Conservation (phyloP, 2,888 invertebrate genomes). For the Leucoma salicis region DNA sequence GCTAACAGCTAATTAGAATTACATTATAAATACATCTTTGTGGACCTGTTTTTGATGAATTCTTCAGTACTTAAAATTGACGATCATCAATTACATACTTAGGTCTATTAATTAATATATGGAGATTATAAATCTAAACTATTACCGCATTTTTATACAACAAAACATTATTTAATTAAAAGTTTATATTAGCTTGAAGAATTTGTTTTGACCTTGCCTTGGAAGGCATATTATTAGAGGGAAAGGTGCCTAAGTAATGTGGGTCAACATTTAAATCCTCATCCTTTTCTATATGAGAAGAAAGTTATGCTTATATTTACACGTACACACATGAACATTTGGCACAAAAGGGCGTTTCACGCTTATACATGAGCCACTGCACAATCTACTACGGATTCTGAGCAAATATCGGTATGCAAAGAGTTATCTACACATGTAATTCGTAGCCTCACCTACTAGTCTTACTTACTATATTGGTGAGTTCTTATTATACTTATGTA, state of each 20-base stretch:
- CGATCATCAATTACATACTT: slow-evolving; percentile 43
- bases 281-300: slow-evolving; percentile 48
- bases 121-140: slow-evolving; percentile 38
- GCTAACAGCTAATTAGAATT: slow-evolving; percentile 46
- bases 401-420: slow-evolving; percentile 81
- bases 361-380: slow-evolving; percentile 60
- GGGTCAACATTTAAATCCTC: slow-evolving; percentile 21
- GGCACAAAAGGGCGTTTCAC: slow-evolving; percentile 76
- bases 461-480: slow-evolving; percentile 68
- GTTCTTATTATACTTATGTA: slow-evolving; percentile 75
- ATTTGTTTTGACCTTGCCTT: not conserved
- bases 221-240: not conserved
- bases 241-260: not conserved
- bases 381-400: slow-evolving; percentile 67
- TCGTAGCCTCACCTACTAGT: slow-evolving; percentile 59
- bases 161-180: too few species aligned
- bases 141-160: slow-evolving; percentile 31
- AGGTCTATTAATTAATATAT: slow-evolving; percentile 32
- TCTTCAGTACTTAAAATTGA: slow-evolving; percentile 56
- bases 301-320: slow-evolving; percentile 58
- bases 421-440: slow-evolving; percentile 70
- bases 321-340: slow-evolving; percentile 66
- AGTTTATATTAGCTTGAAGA: too few species aligned
- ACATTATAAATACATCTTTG: slow-evolving; percentile 37
- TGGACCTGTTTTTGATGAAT: slow-evolving; percentile 43